phyloP scores from a whole-genome alignment of 1,140 invertebrate species.

The Asobara japonica region DNA sequence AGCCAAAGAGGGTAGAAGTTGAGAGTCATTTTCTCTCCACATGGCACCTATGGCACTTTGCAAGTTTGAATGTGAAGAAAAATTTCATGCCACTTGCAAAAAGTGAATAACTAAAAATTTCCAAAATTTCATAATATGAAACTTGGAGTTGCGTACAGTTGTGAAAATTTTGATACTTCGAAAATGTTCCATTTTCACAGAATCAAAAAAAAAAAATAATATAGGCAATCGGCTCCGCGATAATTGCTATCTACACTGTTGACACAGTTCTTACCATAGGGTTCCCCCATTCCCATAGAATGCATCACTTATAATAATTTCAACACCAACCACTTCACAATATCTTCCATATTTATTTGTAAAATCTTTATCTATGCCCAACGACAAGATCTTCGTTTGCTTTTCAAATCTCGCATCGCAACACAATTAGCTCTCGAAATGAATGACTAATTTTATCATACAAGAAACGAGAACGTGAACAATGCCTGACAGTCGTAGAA shows the following conservation, averaged over 20 bases:
- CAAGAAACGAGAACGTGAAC: background rate
- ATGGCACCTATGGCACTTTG: no score
- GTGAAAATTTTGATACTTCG: no score
- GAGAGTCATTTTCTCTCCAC: no score
- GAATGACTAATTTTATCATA: conserved; percentile 1
- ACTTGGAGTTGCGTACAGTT: no score
- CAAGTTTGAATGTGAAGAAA: no score
- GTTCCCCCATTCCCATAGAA: background rate
- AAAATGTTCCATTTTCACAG: background rate
- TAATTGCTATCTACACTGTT: background rate
- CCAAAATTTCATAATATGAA: no score
- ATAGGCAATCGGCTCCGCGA: background rate
- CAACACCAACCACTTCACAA: no score
- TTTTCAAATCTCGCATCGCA: background rate
- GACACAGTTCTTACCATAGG: background rate
- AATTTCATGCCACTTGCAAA: no score
- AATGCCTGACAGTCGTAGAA: background rate
- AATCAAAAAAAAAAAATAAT: background rate
- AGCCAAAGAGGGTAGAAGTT: no score
- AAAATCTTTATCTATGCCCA: background rate
- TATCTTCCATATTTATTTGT: background rate
- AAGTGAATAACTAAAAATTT: no score
- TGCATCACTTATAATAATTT: background rate
- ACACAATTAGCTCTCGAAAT: background rate
- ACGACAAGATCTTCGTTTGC: background rate